Base-by-base conservation (phyloP, 2,113 vertebrate species). In the Sinocyclocheilus anophthalmus region DNA sequence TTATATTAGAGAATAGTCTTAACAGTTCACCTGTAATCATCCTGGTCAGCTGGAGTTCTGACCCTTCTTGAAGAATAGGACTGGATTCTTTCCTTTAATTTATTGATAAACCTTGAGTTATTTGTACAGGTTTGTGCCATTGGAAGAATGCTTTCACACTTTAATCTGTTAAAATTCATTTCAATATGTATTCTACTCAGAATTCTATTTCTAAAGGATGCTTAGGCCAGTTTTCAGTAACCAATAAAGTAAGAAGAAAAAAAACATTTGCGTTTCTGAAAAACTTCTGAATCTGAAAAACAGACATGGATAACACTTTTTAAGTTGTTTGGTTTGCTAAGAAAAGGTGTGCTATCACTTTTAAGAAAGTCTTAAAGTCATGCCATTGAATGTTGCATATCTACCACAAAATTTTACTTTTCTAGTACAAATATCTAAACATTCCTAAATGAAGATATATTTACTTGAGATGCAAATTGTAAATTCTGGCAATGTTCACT, bases 21-120 rank as follows among this genome's bases (percentile, higher is more conserved):
- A 61, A 20, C 10, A 2, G 22, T 59, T 76, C 3, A 14, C 33
- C 30, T 61, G 42, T 26, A 42, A 37, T 81, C 37, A 26, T 22
- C 50, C 55, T 18, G 75, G 75, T 81, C 79, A 81, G 59, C 78
- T 80, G 59, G 78, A 20, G n/a, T 65, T 81, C 78, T 81, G 59
- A 81, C 79, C 16, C 22, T 16, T 26, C 26, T 26, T 48, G 45
- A 69, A 53, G 18, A 53, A 53, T 30, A 69, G 37, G 63, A 13
- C 20, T 82, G n/a, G 80, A 82, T n/a, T 14, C 26, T 69, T 33
- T 3, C 48, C 48, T 53, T 59, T 84, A 73, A 84, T 75, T 84
- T 84, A 84, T 84, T 84, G 22, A 39, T 61, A 57, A 84, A 26
- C 26, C 16, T 67, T 50, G 63, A 81, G 8, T 37, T n/a, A 37